Conservation (phyloP, 2,888 invertebrate genomes). For the Drosophila subsilvestris region DNA sequence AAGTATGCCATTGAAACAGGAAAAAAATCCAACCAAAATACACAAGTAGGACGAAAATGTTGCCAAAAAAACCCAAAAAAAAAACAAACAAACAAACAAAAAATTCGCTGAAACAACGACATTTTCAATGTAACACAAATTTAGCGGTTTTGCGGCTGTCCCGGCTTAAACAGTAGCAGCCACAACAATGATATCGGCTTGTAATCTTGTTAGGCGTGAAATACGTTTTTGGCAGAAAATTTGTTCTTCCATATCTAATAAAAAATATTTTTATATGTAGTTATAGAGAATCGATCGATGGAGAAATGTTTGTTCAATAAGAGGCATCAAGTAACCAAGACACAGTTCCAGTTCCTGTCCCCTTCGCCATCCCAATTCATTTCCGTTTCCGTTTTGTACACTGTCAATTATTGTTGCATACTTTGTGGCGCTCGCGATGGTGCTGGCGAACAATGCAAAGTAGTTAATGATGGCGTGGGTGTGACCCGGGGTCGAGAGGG, state of each 20-base stretch:
- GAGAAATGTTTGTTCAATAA: slow-evolving; percentile 1
- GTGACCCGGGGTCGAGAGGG: slow-evolving; percentile 6
- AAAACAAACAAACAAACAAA: background rate
- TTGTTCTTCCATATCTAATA: slow-evolving; percentile 53
- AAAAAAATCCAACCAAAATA: slow-evolving; percentile 27
- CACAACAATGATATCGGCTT: slow-evolving; percentile 34
- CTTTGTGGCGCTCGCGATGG: slow-evolving; percentile 42
- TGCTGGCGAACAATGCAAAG: slow-evolving; percentile 41
- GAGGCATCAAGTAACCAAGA: too few species aligned
- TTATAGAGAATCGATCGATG: slow-evolving; percentile 17
- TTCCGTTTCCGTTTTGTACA: slow-evolving; percentile 39
- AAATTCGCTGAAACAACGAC: slow-evolving; percentile 37
- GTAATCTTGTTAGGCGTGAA: slow-evolving; percentile 68
- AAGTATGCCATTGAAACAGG: slow-evolving; percentile 61
- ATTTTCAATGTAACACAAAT: slow-evolving; percentile 69
- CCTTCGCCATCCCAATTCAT: background rate
- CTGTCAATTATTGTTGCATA: slow-evolving; percentile 73
- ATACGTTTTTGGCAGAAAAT: slow-evolving; percentile 49
- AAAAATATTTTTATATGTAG: slow-evolving; percentile 33
- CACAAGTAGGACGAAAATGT: slow-evolving; percentile 44
- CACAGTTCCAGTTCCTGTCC: too few species aligned
- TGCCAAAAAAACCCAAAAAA: slow-evolving; percentile 46
- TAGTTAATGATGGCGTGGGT: slow-evolving; percentile 36
- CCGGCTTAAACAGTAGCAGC: slow-evolving; percentile 56
- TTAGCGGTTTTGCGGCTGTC: slow-evolving; percentile 68